Evolutionary conservation across 2,797 vertebrate genomes (phyloP).

Genomic region (Tapera naevia): DNA sequence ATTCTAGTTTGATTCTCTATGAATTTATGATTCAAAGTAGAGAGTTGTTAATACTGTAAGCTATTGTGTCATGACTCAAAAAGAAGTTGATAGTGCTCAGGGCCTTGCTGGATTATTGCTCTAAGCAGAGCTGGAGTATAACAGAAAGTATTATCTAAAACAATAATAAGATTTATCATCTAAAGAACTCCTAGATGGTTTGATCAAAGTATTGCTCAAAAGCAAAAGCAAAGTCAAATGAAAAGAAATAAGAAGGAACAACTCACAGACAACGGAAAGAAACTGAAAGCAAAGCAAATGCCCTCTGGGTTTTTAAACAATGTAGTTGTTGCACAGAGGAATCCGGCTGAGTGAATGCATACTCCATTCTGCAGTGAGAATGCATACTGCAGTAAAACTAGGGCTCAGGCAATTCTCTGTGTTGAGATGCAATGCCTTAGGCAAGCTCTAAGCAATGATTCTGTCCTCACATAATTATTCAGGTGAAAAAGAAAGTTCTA

Average conservation of each 20-base stretch:
- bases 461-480: conserved; percentile 32
- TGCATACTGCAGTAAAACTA: not conserved
- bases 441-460: conserved; percentile 35
- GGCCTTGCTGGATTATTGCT: not conserved
- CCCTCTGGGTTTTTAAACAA: not conserved
- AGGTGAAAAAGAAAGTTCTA: conserved; percentile 24
- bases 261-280: not conserved
- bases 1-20: not conserved
- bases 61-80: not conserved
- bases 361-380: not conserved
- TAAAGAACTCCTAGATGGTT: not conserved
- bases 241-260: not conserved
- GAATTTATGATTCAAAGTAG: not conserved
- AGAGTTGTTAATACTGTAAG: not conserved
- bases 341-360: not conserved
- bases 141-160: not conserved
- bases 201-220: not conserved
- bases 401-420: not conserved
- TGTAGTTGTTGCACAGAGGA: not conserved
- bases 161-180: not conserved
- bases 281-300: not conserved
- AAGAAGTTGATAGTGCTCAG: not conserved
- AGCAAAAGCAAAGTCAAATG: not conserved
- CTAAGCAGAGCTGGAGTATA: not conserved
- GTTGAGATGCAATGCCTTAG: conserved; percentile 31